phyloP scores from a whole-genome alignment of 2,888 invertebrate genomes.

The Cetonia aurata region DNA sequence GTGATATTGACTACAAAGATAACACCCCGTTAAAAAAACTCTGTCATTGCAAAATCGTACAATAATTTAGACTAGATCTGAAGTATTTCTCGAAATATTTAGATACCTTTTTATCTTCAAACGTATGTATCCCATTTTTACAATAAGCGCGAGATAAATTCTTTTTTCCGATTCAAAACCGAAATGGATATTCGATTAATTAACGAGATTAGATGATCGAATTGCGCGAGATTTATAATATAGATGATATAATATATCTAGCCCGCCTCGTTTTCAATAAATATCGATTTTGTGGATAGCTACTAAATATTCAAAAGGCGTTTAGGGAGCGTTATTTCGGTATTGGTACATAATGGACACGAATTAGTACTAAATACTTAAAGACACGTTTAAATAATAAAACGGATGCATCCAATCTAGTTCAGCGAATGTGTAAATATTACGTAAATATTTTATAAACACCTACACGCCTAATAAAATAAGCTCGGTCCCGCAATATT shows the following conservation, averaged over 20 bases:
- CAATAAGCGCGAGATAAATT: slow-evolving; percentile 18
- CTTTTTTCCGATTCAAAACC: slow-evolving; percentile 14
- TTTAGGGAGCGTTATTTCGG: slow-evolving; percentile 22
- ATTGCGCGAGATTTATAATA: slow-evolving; percentile 8
- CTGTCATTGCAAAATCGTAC: slow-evolving; percentile 1
- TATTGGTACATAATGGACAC: slow-evolving; percentile 19
- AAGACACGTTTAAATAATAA: slow-evolving; percentile 28
- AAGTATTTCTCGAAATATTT: slow-evolving; percentile 27
- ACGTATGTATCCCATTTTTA: slow-evolving; percentile 22
- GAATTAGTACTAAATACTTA: slow-evolving; percentile 35
- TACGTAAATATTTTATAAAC: slow-evolving; percentile 7
- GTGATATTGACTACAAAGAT: slow-evolving; percentile 13
- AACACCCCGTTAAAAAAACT: slow-evolving; percentile 2
- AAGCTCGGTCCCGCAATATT: no score
- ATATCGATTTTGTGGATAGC: slow-evolving; percentile 24
- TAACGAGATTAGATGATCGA: slow-evolving; percentile 29
- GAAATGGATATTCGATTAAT: slow-evolving; percentile 21
- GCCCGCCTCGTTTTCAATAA: background rate
- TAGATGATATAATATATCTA: background rate
- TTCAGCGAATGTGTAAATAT: slow-evolving; percentile 27
- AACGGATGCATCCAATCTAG: background rate
- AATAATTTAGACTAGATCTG: slow-evolving; percentile 32
- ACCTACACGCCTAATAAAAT: no score
- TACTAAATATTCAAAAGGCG: slow-evolving; percentile 32
- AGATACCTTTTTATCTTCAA: background rate